Evolutionary conservation across 2,888 invertebrate genomes (phyloP), one percentile per base, ranked within the genome.

Genomic region (Drosophila ustulata): DNA sequence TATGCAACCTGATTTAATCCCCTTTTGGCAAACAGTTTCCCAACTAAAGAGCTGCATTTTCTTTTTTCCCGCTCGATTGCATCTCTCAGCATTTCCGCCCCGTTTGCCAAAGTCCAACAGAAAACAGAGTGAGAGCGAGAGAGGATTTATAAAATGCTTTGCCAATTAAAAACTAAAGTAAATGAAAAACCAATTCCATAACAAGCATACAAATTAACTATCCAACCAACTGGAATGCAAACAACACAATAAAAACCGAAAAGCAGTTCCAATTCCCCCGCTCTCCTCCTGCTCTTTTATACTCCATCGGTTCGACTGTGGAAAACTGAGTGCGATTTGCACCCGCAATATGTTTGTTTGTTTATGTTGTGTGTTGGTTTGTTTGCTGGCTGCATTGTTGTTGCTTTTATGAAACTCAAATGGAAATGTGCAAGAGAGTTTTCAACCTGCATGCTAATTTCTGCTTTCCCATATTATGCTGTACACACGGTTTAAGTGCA

Each of bases 371-470:
- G 18, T 18, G 18, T 55, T 34, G 30, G 41, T 23, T 45, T 18
- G 34, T 57, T 59, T 59, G 49, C 51, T 39, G 25, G 13, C 23
- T 51, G 32, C 37, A 32, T 56, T 71, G 50, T 62, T 57, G 37
- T 39, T 61, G 45, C 52, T 58, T 56, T 43, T 8, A 46, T 52
- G 46, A 46, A 56, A 59, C 67, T 53, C 68, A 25, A 18, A 50
- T 68, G 66, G 64, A 30, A 57, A 66, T 57, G 61, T 67, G 46
- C 58, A 41, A 58, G 59, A 52, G 66, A 52, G 51, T 53, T 67
- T 67, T 73, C 56, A 71, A 66, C 68, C 67, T 73, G 80, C 72
- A 75, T 73, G 71, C 67, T 72, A 68, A 75, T 80, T 80, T 82
- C 47, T 64, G 65, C 64, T 71, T 52, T 62, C 28, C n/a, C 56